These are phyloP conservation scores for Pantelozetes paolii DNA, from an alignment of 2,888 invertebrate genomes.

Conservation along the genomic window DNA sequence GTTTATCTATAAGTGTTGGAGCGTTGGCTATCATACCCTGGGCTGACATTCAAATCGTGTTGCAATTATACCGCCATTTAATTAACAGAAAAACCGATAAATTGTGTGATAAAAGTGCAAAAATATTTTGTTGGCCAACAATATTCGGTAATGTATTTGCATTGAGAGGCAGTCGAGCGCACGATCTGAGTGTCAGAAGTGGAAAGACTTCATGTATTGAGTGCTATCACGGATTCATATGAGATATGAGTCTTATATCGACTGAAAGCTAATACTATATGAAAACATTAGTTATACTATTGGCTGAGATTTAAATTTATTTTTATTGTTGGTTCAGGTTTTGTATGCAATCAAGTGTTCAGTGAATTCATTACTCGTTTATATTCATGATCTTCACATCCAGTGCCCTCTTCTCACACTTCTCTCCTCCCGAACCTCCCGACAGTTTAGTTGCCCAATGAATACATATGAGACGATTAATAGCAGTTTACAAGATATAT, in stretches of 20 bases:
- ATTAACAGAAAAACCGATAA: conserved; percentile 36
- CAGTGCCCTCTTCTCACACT: conserved; percentile 14
- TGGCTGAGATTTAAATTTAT: neutral
- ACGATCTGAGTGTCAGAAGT: conserved; percentile 20
- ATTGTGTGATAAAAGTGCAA: conserved; percentile 31
- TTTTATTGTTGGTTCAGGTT: conserved; percentile 12
- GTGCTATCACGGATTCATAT: conserved; percentile 33
- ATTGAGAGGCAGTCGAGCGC: conserved; percentile 19
- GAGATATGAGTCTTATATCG: conserved; percentile 22
- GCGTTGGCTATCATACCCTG: neutral
- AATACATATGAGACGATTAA: conserved; percentile 33
- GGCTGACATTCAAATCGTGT: neutral
- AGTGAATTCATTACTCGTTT: conserved; percentile 34
- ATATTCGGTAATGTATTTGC: conserved; percentile 7
- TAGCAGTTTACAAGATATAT: conserved; percentile 30
- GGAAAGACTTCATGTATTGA: conserved; percentile 31
- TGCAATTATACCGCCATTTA: conserved; percentile 36
- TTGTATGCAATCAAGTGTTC: neutral
- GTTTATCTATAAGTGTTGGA: neutral
- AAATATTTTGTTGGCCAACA: conserved; percentile 12
- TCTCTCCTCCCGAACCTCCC: conserved; percentile 36
- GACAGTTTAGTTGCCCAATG: conserved; percentile 36
- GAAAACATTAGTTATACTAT: conserved; percentile 4
- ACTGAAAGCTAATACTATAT: conserved; percentile 22
- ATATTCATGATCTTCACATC: conserved; percentile 27